Evolutionary conservation across 2,797 vertebrate genomes (phyloP).

Genomic region (Streptopelia turtur): DNA sequence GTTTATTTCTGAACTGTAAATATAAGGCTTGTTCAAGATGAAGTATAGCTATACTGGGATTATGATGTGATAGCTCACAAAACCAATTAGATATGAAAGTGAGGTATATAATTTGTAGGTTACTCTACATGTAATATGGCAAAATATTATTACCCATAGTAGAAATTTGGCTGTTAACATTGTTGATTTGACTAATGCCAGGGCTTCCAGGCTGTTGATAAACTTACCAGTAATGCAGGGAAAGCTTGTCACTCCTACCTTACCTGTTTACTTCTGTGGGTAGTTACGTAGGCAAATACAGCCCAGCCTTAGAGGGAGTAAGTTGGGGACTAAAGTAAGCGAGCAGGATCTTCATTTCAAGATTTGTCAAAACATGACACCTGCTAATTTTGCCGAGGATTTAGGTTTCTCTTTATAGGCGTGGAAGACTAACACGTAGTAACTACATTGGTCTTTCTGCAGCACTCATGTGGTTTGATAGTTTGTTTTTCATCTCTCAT

Average conservation of each 20-base stretch:
- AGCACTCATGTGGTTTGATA: neutral
- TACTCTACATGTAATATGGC: neutral
- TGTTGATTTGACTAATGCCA: neutral
- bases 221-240: neutral
- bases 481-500: neutral
- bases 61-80: neutral
- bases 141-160: neutral
- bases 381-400: neutral
- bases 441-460: neutral
- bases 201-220: neutral
- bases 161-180: neutral
- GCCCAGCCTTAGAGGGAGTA: rapidly evolving
- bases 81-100: neutral
- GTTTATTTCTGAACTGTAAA: neutral
- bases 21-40: neutral
- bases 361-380: neutral
- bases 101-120: neutral
- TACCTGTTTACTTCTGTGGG: neutral
- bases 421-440: neutral
- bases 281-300: neutral
- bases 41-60: neutral
- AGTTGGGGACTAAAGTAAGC: neutral
- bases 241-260: neutral
- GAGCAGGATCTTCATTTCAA: neutral
- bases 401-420: neutral